Base-by-base conservation (phyloP, 2,888 invertebrate species). In the Xestia rhomboidea region DNA sequence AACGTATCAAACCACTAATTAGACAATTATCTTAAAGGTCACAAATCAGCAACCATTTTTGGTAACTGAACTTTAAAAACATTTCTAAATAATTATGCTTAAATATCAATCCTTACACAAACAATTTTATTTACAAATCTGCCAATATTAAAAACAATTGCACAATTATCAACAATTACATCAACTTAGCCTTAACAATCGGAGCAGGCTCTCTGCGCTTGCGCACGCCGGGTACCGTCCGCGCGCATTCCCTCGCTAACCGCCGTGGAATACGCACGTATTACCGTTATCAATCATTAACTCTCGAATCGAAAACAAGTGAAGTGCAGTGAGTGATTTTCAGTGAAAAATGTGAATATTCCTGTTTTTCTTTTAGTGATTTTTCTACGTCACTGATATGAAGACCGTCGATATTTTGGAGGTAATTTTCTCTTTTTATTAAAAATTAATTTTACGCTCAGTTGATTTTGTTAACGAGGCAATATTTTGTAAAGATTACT, bases 321-420 rank as follows among this genome's bases (percentile, higher is more conserved):
- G 84, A 75, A 84, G 85, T 88, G 86, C 78, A 82, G 84, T 88
- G 86, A 76, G 89, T 88, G 88, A 69, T 74, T 77, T 78, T 80
- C 64, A 74, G 86, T 83, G 86, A 87, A 86, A 88, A 89, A 89
- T 89, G 87, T 91, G 89, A 80, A 88, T 86, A 79, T 72, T 73
- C 62, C 78, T 78, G 83, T 81, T 82, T 72, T 85, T 87, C 69
- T 81, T 77, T 84, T 84, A 85, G 88, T 87, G 88, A 82, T 84
- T 78, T 85, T 60, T 41, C 60, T 68, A 67, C 72, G 38, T 79
- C 84, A 79, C 79, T 73, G 78, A 73, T 76, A 92, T 93, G 93
- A 92, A 91, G 88, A 92, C 90, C 81, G 86, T 92, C 82, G 92
- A 92, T 81, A 89, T 90, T 88, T 88, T 91, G 64, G 92, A 93